A percentile compares a stretch with the other conserved stretches of the same genome.
These are phyloP conservation scores for Ateles fusciceps DNA, from an alignment of 2,797 vertebrate species.

Conservation along the genomic window DNA sequence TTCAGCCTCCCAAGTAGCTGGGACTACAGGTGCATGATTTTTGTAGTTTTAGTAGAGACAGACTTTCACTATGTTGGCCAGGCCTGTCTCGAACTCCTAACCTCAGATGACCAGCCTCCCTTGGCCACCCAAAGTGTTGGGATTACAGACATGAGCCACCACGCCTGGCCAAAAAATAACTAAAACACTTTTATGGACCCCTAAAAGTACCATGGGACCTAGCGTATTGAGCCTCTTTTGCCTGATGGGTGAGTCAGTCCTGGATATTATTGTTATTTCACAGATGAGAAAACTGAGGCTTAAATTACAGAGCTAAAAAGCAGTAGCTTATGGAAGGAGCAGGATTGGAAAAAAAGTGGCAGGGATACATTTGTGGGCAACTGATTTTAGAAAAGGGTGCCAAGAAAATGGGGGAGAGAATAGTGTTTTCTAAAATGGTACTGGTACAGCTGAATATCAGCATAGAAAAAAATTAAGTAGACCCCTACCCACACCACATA, in stretches of 20 bases:
- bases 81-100: too few relatives aligned
- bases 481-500: not conserved
- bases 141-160: too few relatives aligned
- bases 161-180: too few relatives aligned
- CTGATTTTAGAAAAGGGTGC: not conserved
- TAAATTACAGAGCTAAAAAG: slow-evolving; percentile 16
- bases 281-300: not conserved
- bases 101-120: too few relatives aligned
- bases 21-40: too few relatives aligned
- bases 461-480: not conserved
- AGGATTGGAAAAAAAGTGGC: not conserved
- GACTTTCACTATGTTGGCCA: too few relatives aligned
- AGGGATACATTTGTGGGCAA: not conserved
- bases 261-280: not conserved
- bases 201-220: not conserved
- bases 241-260: not conserved
- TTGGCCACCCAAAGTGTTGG: too few relatives aligned
- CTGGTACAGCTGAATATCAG: not conserved
- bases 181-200: not conserved
- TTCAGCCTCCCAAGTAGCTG: too few relatives aligned
- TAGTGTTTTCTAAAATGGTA: not conserved
- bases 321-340: not conserved
- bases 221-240: not conserved
- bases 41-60: too few relatives aligned
- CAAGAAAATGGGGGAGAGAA: not conserved